Conservation (phyloP, 2,888 invertebrate species). For the Drosophila birchii region DNA sequence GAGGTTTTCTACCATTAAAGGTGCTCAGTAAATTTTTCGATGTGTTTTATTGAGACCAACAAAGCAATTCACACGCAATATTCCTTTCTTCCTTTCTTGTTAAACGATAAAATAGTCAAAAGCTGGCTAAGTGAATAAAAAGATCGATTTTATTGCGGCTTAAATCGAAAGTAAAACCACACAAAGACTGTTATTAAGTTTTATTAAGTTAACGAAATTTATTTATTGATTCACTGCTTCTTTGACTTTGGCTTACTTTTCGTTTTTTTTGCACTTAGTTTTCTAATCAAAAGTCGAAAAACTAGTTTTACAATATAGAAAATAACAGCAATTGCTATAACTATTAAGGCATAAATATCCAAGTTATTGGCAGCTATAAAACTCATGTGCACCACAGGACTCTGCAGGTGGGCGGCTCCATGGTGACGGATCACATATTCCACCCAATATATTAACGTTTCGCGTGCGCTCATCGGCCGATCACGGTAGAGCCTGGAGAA, state of each 20-base stretch:
- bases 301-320: background rate
- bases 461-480: constrained; percentile 85
- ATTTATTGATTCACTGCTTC: background rate
- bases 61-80: too few relatives aligned
- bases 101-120: background rate
- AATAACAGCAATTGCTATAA: background rate
- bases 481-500: constrained; percentile 86
- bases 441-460: constrained; percentile 86
- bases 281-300: background rate
- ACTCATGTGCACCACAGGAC: constrained; percentile 85
- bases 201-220: too few relatives aligned
- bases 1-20: background rate
- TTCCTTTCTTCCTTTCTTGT: too few relatives aligned
- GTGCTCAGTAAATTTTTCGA: background rate
- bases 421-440: constrained; percentile 87
- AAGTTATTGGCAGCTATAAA: constrained; percentile 85
- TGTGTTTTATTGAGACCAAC: too few relatives aligned
- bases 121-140: background rate
- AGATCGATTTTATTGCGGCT: background rate
- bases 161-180: background rate
- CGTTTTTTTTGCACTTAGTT: background rate
- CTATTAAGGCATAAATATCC: constrained; percentile 83
- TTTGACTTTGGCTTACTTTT: background rate
- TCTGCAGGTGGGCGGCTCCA: constrained; percentile 86
- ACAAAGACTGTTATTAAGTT: too few relatives aligned